A percentile compares a stretch with the other conserved stretches of the same genome.
phyloP scores from a whole-genome alignment of 2,113 vertebrate genomes.

The Elephas maximus region DNA sequence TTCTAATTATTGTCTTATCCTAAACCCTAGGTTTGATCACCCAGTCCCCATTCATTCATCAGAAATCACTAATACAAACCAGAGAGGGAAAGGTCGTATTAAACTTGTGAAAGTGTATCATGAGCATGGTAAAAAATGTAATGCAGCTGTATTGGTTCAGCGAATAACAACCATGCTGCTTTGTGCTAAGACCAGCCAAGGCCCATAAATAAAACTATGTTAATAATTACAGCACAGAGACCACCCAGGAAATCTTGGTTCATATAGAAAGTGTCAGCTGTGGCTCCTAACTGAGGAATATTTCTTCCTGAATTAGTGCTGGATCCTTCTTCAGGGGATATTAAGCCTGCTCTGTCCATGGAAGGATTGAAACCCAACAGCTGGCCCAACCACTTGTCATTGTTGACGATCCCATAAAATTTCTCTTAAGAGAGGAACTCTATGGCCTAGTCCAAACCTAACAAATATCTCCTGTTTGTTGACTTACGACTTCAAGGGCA shows the following conservation, averaged over 20 bases:
- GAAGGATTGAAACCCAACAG: conserved; percentile 59
- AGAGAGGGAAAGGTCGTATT: background rate
- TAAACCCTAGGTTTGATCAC: background rate
- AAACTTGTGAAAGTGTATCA: background rate
- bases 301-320: conserved; percentile 42
- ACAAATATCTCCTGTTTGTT: conserved; percentile 70
- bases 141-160: background rate
- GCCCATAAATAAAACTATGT: conserved; percentile 47
- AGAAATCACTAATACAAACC: background rate
- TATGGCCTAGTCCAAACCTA: conserved; percentile 64
- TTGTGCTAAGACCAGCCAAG: background rate
- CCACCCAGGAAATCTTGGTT: conserved; percentile 28
- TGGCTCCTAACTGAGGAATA: background rate
- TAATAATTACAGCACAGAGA: conserved; percentile 21
- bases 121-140: background rate
- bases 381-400: conserved; percentile 56
- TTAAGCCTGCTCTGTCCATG: background rate
- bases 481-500: conserved; percentile 58
- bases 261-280: background rate
- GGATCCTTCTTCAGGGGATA: background rate
- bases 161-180: background rate
- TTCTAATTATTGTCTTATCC: background rate
- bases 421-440: conserved; percentile 55
- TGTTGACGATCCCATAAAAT: conserved; percentile 70
- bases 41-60: background rate